phyloP scores from a whole-genome alignment of 2,113 vertebrate species.

The Ptilonorhynchus violaceus region DNA sequence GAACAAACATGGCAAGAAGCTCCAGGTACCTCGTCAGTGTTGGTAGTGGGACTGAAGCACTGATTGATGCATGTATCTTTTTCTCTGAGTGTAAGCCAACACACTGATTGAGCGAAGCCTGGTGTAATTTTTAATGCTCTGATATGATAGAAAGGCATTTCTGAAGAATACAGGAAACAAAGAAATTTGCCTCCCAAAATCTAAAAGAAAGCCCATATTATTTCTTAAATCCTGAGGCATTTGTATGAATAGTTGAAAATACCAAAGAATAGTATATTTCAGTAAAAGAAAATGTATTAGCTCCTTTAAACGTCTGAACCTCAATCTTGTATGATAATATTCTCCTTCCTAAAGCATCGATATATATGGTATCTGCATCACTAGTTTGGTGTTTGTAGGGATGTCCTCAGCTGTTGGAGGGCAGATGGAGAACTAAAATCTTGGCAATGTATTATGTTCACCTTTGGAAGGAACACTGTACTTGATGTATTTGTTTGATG shows the following conservation, averaged over 20 bases:
- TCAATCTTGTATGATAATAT: not conserved
- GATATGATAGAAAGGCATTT: not conserved
- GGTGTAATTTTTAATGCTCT: not conserved
- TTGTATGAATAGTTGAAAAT: not conserved
- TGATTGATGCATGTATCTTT: not conserved
- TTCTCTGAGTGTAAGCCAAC: not conserved
- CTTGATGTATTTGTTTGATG: conserved; percentile 7
- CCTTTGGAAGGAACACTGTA: not conserved
- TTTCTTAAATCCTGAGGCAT: not conserved
- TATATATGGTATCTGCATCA: not conserved
- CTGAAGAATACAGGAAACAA: not conserved
- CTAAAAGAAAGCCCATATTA: not conserved
- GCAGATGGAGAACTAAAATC: not conserved
- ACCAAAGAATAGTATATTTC: not conserved
- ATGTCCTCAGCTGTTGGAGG: not conserved
- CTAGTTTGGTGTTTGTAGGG: not conserved
- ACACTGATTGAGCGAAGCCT: not conserved
- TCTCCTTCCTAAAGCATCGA: not conserved
- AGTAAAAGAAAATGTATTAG: not conserved
- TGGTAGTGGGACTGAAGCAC: not conserved
- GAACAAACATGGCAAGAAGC: not conserved
- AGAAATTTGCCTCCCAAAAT: not conserved
- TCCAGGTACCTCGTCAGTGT: not conserved
- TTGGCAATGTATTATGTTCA: not conserved
- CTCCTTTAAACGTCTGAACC: not conserved